Conservation (phyloP, 2,797 vertebrate species). For the Pipistrellus kuhlii region DNA sequence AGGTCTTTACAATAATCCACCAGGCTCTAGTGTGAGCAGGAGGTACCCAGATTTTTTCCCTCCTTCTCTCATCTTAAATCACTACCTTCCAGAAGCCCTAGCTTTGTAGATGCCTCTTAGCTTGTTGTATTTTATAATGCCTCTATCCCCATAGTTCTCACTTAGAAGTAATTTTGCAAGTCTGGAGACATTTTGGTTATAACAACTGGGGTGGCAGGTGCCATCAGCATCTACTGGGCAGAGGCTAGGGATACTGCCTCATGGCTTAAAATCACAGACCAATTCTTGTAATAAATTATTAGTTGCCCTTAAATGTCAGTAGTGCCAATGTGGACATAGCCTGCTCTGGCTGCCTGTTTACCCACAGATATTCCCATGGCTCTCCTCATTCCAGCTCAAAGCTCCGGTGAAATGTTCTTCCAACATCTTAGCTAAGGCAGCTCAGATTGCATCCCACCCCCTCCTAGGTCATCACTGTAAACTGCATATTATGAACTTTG, state of each 20-base stretch:
- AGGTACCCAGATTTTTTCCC: neutral
- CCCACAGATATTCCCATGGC: neutral
- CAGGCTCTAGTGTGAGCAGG: neutral
- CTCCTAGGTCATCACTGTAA: neutral
- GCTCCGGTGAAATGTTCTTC: neutral
- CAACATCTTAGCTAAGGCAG: neutral
- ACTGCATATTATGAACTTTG: neutral
- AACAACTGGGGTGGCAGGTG: neutral
- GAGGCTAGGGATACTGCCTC: neutral
- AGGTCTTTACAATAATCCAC: neutral
- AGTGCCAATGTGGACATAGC: neutral
- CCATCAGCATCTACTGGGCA: neutral
- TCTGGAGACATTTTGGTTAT: neutral
- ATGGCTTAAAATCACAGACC: neutral
- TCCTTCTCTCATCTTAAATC: neutral
- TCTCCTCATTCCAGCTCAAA: neutral
- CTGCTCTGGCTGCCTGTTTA: neutral
- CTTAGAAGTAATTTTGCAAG: neutral
- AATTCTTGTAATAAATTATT: neutral
- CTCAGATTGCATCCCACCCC: rapidly evolving
- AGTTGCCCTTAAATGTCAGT: neutral
- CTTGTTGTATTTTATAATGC: neutral
- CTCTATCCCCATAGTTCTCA: neutral
- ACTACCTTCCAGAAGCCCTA: neutral
- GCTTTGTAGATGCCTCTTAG: neutral